Conservation (phyloP, 2,113 vertebrate species). For the Gila orcuttii region DNA sequence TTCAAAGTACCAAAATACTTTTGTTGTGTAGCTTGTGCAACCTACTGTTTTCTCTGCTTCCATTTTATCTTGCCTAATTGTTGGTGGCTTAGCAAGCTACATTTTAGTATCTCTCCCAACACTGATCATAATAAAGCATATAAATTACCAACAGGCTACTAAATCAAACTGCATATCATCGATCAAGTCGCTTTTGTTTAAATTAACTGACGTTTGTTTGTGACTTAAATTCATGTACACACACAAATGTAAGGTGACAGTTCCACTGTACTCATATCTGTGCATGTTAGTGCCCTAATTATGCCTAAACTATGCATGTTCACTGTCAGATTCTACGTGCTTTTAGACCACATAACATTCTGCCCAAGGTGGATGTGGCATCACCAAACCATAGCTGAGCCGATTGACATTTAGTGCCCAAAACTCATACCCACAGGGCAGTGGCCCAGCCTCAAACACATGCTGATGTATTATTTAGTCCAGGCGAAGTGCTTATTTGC, state of each 20-base stretch:
- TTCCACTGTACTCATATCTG: background rate
- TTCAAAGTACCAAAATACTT: too few relatives aligned
- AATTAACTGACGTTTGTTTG: background rate
- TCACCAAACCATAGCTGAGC: constrained; percentile 22
- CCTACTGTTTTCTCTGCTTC: too few relatives aligned
- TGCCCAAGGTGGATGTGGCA: constrained; percentile 19
- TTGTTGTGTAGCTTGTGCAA: too few relatives aligned
- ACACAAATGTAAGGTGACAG: background rate
- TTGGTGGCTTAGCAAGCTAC: too few relatives aligned
- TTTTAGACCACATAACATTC: background rate
- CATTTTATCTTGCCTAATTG: too few relatives aligned
- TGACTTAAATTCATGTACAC: background rate
- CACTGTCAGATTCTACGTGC: background rate
- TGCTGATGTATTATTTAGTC: constrained; percentile 57
- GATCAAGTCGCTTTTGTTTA: background rate
- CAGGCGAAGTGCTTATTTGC: constrained; percentile 52
- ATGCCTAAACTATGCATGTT: constrained; percentile 16
- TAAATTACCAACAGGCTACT: too few relatives aligned
- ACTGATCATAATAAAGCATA: too few relatives aligned
- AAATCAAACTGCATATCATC: background rate
- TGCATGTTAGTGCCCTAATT: constrained; percentile 33
- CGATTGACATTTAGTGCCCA: constrained; percentile 50
- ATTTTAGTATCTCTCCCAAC: too few relatives aligned
- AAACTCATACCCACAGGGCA: background rate
- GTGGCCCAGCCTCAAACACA: constrained; percentile 34